Percentiles rank a stretch among this genome's conserved stretches.
These are phyloP conservation scores for Butorides virescens DNA, from an alignment of 2,113 vertebrate genomes.

Conservation along the genomic window DNA sequence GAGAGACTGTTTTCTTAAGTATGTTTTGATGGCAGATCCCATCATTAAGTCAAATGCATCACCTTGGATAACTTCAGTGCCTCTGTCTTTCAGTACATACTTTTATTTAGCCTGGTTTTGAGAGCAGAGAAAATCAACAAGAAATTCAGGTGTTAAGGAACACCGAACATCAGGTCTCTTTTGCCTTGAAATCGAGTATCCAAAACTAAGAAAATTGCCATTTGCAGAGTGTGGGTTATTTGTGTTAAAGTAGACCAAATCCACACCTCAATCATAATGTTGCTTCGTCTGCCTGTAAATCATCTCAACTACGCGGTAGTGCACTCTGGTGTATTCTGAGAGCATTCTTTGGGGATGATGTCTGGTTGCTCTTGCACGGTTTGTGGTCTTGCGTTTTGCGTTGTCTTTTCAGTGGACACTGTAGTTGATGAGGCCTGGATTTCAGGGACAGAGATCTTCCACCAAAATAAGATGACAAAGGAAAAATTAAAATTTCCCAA, in stretches of 20 bases:
- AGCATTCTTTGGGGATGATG: not conserved
- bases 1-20: not conserved
- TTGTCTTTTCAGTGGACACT: not conserved
- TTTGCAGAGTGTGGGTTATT: not conserved
- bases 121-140: not conserved
- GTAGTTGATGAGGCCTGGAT: not conserved
- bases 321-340: slow-evolving; percentile 15
- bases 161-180: not conserved
- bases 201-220: rapidly evolving
- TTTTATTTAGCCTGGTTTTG: not conserved
- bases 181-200: not conserved
- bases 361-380: not conserved
- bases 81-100: not conserved
- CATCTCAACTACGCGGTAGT: not conserved
- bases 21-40: not conserved
- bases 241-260: not conserved
- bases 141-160: not conserved
- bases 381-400: rapidly evolving
- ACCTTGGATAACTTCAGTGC: not conserved
- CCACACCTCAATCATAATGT: not conserved
- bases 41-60: not conserved
- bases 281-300: not conserved
- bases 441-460: not conserved
- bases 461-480: not conserved
- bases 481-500: not conserved